A percentile compares a stretch with the other conserved stretches of the same genome.
phyloP scores from a whole-genome alignment of 2,888 invertebrate genomes.

The Sialis lutaria region DNA sequence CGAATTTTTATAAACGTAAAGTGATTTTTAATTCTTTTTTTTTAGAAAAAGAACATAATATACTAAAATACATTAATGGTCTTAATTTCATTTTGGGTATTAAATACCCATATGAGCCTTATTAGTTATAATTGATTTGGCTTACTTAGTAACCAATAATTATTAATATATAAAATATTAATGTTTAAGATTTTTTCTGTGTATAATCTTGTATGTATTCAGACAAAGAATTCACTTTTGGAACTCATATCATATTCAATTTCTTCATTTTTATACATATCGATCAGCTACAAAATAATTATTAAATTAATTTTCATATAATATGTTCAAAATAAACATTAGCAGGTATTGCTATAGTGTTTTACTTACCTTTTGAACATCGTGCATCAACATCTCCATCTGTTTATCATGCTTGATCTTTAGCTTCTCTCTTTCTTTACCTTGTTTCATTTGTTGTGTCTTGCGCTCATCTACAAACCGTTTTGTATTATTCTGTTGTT shows the following conservation, averaged over 20 bases:
- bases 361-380: conserved; percentile 61
- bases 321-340: neutral
- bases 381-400: conserved; percentile 72
- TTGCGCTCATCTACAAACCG: conserved; percentile 92
- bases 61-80: too few species aligned
- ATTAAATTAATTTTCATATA: conserved; percentile 5
- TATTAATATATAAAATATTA: too few species aligned
- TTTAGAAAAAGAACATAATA: too few species aligned
- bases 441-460: conserved; percentile 74
- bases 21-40: too few species aligned
- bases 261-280: conserved; percentile 88
- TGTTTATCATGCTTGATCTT: conserved; percentile 86
- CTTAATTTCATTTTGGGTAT: too few species aligned
- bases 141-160: too few species aligned
- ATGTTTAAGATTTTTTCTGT: too few species aligned
- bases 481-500: conserved; percentile 95
- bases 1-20: too few species aligned
- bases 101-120: too few species aligned
- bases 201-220: conserved; percentile 21
- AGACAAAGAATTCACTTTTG: conserved; percentile 82
- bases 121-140: too few species aligned
- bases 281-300: conserved; percentile 50
- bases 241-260: conserved; percentile 76
- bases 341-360: neutral
- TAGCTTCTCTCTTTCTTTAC: conserved; percentile 80